Conservation (phyloP, 2,113 vertebrate genomes). For the Platysternon megacephalum region DNA sequence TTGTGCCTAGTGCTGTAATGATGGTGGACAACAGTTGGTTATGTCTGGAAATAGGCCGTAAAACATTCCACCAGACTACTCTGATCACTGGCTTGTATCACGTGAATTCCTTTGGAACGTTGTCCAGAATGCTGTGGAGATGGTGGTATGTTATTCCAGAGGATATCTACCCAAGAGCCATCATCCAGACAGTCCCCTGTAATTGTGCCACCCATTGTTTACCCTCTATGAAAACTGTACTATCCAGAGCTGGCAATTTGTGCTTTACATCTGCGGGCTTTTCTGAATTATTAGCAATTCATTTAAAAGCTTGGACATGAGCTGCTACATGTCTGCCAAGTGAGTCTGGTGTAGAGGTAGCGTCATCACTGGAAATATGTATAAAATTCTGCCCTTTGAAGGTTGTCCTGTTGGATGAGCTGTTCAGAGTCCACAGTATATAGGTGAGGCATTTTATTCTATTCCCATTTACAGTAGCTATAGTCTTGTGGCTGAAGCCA, state of each 20-base stretch:
- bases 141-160: accelerated
- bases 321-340: background rate
- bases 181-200: background rate
- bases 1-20: accelerated
- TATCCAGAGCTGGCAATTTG: background rate
- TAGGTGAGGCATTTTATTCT: background rate
- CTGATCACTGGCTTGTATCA: background rate
- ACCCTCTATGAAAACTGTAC: accelerated
- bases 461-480: background rate
- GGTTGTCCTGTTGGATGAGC: background rate
- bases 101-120: accelerated
- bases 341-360: background rate
- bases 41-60: background rate
- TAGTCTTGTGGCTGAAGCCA: background rate
- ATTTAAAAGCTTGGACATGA: conserved; percentile 44
- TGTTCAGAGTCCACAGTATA: background rate
- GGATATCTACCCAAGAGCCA: background rate
- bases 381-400: background rate
- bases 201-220: accelerated
- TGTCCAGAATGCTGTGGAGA: background rate
- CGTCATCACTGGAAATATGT: background rate
- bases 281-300: background rate
- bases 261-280: background rate
- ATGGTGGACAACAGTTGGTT: background rate
- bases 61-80: accelerated